A percentile compares a stretch with the other conserved stretches of the same genome.
Conservation (phyloP, 2,888 invertebrate species). For the Eristalinus sepulchralis region DNA sequence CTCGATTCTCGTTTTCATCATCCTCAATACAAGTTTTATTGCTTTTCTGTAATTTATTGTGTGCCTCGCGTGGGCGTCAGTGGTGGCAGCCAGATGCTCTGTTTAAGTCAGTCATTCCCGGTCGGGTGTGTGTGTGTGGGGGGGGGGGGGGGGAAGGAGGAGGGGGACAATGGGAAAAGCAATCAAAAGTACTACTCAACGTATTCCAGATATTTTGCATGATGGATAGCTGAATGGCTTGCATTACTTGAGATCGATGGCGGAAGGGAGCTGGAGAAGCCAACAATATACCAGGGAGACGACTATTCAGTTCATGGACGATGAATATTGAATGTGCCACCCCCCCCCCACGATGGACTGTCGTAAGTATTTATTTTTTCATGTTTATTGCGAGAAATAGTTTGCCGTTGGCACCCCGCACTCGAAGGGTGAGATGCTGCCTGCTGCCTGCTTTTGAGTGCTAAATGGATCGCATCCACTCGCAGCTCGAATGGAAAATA, state of each 20-base stretch:
- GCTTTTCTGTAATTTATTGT: conserved; percentile 67
- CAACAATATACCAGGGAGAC: conserved; percentile 25
- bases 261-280: not conserved
- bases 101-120: not conserved
- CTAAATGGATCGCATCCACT: conserved; percentile 23
- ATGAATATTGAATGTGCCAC: conserved; percentile 31
- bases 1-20: conserved; percentile 10
- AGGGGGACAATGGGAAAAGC: conserved; percentile 40
- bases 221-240: conserved; percentile 58
- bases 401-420: not conserved
- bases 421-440: not conserved
- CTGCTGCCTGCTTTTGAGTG: not conserved
- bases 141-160: not conserved
- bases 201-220: conserved; percentile 69
- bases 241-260: conserved; percentile 48
- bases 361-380: conserved; percentile 3
- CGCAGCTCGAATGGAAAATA: not conserved
- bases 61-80: conserved; percentile 30
- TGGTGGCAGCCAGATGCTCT: conserved; percentile 52
- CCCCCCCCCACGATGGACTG: not conserved
- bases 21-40: conserved; percentile 61
- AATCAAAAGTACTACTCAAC: conserved; percentile 67
- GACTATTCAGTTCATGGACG: conserved; percentile 55
- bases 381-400: conserved; percentile 31
- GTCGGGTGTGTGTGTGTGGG: not conserved